phyloP scores from a whole-genome alignment of 1,140 invertebrate species.

The Dendroctonus valens region DNA sequence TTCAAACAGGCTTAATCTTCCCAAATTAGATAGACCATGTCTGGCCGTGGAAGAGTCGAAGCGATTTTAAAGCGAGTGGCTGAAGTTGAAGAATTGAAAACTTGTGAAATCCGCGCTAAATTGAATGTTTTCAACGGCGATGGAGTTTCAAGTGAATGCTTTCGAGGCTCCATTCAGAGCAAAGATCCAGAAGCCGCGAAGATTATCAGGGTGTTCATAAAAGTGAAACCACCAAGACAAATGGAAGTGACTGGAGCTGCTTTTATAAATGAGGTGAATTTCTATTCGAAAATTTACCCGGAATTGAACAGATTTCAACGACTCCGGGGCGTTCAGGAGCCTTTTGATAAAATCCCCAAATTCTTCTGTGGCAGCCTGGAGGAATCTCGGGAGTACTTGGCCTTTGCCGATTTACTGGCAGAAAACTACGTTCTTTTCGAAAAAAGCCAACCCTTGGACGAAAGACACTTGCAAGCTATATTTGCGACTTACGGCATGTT shows the following conservation, averaged over 20 bases:
- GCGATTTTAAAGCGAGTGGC: no score
- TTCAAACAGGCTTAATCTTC: no score
- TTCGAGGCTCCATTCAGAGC: constrained; percentile 4
- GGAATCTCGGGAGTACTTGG: constrained; percentile 51
- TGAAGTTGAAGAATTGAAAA: no score
- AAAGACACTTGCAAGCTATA: constrained; percentile 15
- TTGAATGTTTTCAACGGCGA: constrained; percentile 12
- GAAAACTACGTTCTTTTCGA: constrained; percentile 19
- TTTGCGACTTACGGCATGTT: constrained; percentile 32
- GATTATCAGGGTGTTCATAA: constrained; percentile 2
- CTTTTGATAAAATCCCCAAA: constrained; percentile 44
- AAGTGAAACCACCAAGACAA: background rate
- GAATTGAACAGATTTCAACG: constrained; percentile 11
- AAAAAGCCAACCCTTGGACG: constrained; percentile 19
- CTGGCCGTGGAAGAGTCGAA: no score
- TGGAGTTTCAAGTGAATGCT: constrained; percentile 21
- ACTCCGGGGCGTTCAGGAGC: background rate
- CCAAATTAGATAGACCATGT: no score
- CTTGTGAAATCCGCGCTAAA: background rate
- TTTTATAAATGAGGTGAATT: constrained; percentile 7
- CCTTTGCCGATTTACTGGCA: constrained; percentile 45
- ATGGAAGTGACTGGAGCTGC: background rate
- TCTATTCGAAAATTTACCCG: constrained; percentile 5
- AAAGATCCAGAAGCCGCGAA: constrained; percentile 1
- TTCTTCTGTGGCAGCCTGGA: constrained; percentile 47